Base-by-base conservation (phyloP, 2,888 invertebrate genomes). In the Noctuana brunneofusca region DNA sequence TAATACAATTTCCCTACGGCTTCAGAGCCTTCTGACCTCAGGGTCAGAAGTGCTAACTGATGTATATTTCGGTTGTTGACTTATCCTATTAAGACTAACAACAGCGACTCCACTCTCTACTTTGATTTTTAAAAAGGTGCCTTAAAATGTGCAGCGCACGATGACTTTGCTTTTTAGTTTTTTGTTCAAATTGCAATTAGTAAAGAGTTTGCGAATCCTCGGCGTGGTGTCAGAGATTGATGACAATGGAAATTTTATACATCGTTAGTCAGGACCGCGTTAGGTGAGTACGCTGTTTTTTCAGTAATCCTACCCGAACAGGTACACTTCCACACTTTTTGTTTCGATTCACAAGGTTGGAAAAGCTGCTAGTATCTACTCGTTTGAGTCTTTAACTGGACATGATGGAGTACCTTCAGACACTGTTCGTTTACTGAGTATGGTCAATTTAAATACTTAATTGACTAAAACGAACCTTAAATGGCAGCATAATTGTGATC, bases 221-320 rank as follows among this genome's bases (percentile, higher is more conserved):
- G 79, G 79, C 86, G 84, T 80, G 83, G 85, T 86, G 89, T 89
- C 90, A 87, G 90, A 89, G 90, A 91, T 91, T 91, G 90, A 90
- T 90, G 90, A 90, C 89, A 89, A 89, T 90, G 89, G 89, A 89
- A 90, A 89, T 89, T 89, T 90, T 90, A 89, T 90, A 89, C 90
- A 88, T 90, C 90, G 90, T 90, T 90, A 90, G 89, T 79, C 88
- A 84, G 81, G 80, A 82, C 78, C 84, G 86, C 81, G 88, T 87
- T 89, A 87, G 86, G 87, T 88, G 87, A 87, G 79, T 77, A 66
- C 79, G 85, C 82, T 86, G 83, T 84, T 88, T 86, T 87, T 86
- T 84, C 83, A 84, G 86, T 86, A 86, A 87, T 87, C 82, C 86
- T 79, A 84, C 79, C 81, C 79, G 75, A 74, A 78, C 78, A 80